Evolutionary conservation across 2,888 invertebrate species (phyloP).

Genomic region (Baccha elongata): DNA sequence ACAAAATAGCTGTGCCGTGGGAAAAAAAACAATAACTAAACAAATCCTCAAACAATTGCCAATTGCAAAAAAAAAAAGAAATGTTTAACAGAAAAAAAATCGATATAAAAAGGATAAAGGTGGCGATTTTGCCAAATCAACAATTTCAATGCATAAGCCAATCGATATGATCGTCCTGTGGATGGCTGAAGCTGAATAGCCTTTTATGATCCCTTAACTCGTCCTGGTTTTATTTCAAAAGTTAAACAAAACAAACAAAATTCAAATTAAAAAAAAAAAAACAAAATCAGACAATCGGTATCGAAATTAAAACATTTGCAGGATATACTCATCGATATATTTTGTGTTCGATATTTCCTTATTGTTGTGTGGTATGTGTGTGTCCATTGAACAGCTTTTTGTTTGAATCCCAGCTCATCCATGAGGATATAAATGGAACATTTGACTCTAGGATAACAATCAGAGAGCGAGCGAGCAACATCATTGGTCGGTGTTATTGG

Average conservation of each 20-base stretch:
- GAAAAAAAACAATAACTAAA: slow-evolving; percentile 39
- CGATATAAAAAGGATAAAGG: slow-evolving; percentile 9
- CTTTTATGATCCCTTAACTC: slow-evolving; percentile 46
- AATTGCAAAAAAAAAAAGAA: slow-evolving; percentile 31
- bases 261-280: background rate
- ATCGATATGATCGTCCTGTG: slow-evolving; percentile 22
- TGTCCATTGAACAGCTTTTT: too few species aligned
- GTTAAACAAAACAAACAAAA: slow-evolving; percentile 13
- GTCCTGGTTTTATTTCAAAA: slow-evolving; percentile 11
- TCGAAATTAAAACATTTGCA: slow-evolving; percentile 63
- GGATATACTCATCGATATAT: slow-evolving; percentile 19
- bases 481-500: slow-evolving; percentile 9
- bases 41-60: slow-evolving; percentile 57
- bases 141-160: slow-evolving; percentile 51
- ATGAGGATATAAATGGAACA: slow-evolving; percentile 14
- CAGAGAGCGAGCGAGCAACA: background rate
- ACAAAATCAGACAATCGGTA: slow-evolving; percentile 15
- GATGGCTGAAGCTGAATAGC: slow-evolving; percentile 52
- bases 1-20: background rate
- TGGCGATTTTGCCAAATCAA: slow-evolving; percentile 63
- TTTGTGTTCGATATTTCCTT: slow-evolving; percentile 7
- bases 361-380: slow-evolving; percentile 2
- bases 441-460: slow-evolving; percentile 42
- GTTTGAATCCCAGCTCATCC: slow-evolving; percentile 14
- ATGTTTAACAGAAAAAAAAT: slow-evolving; percentile 7